Evolutionary conservation across 2,797 vertebrate species (phyloP), one percentile per base, ranked within the genome.

Genomic region (Myiotriccus ornatus): DNA sequence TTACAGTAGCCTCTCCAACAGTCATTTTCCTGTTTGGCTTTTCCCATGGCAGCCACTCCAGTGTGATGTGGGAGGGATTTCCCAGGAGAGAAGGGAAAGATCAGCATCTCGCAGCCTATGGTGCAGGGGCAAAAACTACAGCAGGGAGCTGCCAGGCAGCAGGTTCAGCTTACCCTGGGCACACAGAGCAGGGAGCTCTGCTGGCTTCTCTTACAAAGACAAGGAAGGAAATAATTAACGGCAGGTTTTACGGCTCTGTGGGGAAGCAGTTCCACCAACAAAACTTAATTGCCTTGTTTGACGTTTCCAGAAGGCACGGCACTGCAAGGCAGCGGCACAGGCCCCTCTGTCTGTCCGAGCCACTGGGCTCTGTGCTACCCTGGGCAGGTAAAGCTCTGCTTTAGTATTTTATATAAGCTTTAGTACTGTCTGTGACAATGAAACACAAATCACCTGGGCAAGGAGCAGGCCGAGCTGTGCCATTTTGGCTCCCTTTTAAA

Each of bases 131-230:
- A 32, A 5, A 9, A 35, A 7, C 3, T 0, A 0, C 0, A 28
- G 0, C 0, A 6, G 52, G 57, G 17, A 19, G 32, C 65, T 9
- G 30, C 78, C 10, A 18, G 47, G n/a, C 12, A 1, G 2, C 0
- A 21, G 10, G 3, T 2, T 7, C 35, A 8, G 49, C 62, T 7
- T 3, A 4, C 57, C 43, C 68, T 0, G 13, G 46, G 22, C 3
- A 7, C 4, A 24, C 0, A 1, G 0, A 14, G 84, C 43, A 17
- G 55, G 68, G 41, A 62, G 37, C n/a, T 50, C 37, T 41, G 22
- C 47, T 5, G 21, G 35, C 3, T 2, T 44, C 77, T 30, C 78
- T 35, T 3, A 27, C 2, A 14, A 41, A 47, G 15, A 56, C 8
- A 5, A 10, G 22, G 3, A 27, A 64, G 46, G 68, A 52, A 56